These are phyloP conservation scores for Sialia sialis DNA, from an alignment of 2,113 vertebrate genomes.

Conservation along the genomic window DNA sequence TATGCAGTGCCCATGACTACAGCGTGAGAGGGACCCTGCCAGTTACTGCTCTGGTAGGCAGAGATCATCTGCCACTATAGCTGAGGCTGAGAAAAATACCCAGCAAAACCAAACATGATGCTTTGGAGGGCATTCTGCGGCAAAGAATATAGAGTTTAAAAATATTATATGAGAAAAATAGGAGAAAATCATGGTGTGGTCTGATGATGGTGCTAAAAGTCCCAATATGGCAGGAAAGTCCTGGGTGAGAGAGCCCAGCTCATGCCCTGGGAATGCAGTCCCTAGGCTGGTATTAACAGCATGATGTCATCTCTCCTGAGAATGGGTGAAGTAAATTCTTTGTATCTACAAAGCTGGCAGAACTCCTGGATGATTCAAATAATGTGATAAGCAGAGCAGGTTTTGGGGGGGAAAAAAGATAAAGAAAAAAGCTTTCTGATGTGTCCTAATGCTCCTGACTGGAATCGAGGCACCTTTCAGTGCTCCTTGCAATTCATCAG, in stretches of 20 bases:
- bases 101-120: not conserved
- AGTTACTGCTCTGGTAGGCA: not conserved
- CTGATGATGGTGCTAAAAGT: not conserved
- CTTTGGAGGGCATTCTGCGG: not conserved
- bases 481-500: not conserved
- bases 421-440: not conserved
- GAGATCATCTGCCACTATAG: not conserved
- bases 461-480: not conserved
- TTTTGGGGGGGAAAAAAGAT: not conserved
- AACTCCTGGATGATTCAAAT: not conserved
- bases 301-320: not conserved
- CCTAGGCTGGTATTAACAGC: not conserved
- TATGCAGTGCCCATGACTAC: rapidly evolving
- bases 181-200: not conserved
- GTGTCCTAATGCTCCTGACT: not conserved
- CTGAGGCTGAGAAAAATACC: not conserved
- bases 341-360: not conserved
- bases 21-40: not conserved
- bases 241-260: not conserved
- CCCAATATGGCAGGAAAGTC: not conserved
- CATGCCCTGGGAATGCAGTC: not conserved
- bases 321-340: not conserved
- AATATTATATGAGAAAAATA: not conserved
- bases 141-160: not conserved
- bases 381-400: not conserved